Evolutionary conservation across 2,113 vertebrate species (phyloP), one percentile per base, ranked within the genome.

Genomic region (Chaetodon auriga): DNA sequence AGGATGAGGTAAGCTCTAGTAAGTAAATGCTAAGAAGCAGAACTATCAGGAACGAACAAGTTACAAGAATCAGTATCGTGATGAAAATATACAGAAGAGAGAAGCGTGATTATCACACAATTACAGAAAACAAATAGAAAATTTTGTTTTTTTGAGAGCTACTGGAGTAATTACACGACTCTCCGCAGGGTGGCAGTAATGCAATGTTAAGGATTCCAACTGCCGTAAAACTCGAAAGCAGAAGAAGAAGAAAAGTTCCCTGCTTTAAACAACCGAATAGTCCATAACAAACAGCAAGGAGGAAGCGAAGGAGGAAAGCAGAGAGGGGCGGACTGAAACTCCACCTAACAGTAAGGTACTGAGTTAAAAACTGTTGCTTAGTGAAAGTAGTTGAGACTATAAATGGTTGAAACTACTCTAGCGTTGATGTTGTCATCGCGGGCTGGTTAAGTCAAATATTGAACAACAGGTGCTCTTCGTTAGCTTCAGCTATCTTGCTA

Each of bases 401-500:
- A 19, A 36, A 16, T 18, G 0, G 14, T 1, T 66, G 6, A 12
- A 57, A 14, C 8, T 16, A 53, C 11, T 23, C 0, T 10, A 13
- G 8, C 0, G 19, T 13, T 49, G 3, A 18, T 21, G 11, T 71
- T 19, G 2, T 60, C 10, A 14, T 16, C 46, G 0, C 36, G 2
- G 12, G 5, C 51, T 6, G 46, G 1, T 38, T 16, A 45, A 6
- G 41, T 72, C 9, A 45, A 64, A 57, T 57, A 41, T 21, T 35
- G 30, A 65, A 8, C 82, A 90, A 85, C 90, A 92, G 88, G 90
- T 93, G 91, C 80, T 75, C 78, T 79, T 62, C 66, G 25, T 74
- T 81, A 66, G 77, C 49, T 21, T 86, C 90, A 89, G 82, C 82
- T 68, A 0, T 72, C 3, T 4, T 41, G 55, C 75, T 89, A 80